These are phyloP conservation scores for Sparidentex hasta DNA, from an alignment of 2,797 vertebrate genomes.

Conservation along the genomic window DNA sequence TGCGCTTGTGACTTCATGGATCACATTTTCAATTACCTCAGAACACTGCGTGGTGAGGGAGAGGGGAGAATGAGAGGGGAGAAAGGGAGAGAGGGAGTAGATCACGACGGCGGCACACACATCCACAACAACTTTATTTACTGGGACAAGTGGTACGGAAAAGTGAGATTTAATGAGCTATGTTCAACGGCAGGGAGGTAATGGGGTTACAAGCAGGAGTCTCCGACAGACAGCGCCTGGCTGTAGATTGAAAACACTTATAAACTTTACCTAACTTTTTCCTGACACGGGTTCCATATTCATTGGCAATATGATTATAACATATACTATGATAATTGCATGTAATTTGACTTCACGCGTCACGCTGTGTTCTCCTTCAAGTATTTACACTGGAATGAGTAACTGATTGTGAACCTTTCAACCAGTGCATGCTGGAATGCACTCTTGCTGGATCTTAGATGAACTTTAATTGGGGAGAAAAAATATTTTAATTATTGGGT, in stretches of 20 bases:
- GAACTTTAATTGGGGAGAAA: too few relatives aligned
- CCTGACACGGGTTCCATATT: slow-evolving; percentile 11
- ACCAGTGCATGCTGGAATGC: not conserved
- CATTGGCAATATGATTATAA: not conserved
- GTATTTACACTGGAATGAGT: slow-evolving; percentile 32
- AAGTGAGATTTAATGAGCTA: slow-evolving; percentile 82
- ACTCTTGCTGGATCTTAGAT: too few relatives aligned
- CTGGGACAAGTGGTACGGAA: slow-evolving; percentile 75
- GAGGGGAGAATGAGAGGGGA: slow-evolving; percentile 18
- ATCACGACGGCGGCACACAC: slow-evolving; percentile 69
- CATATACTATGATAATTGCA: not conserved
- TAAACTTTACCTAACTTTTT: slow-evolving; percentile 4
- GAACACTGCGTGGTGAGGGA: slow-evolving; percentile 78
- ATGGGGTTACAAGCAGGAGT: slow-evolving; percentile 67
- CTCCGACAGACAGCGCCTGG: slow-evolving; percentile 50
- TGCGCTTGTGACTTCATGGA: slow-evolving; percentile 88
- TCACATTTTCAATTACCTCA: slow-evolving; percentile 94
- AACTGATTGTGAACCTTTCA: not conserved
- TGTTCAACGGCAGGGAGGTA: slow-evolving; percentile 71
- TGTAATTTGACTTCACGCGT: slow-evolving; percentile 13
- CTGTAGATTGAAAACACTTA: slow-evolving; percentile 27
- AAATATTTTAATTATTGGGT: not conserved
- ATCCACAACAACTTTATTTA: slow-evolving; percentile 87
- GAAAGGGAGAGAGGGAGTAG: slow-evolving; percentile 25
- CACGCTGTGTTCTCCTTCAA: not conserved